Evolutionary conservation across 2,113 vertebrate genomes (phyloP).

Genomic region (Neomonachus schauinslandi): DNA sequence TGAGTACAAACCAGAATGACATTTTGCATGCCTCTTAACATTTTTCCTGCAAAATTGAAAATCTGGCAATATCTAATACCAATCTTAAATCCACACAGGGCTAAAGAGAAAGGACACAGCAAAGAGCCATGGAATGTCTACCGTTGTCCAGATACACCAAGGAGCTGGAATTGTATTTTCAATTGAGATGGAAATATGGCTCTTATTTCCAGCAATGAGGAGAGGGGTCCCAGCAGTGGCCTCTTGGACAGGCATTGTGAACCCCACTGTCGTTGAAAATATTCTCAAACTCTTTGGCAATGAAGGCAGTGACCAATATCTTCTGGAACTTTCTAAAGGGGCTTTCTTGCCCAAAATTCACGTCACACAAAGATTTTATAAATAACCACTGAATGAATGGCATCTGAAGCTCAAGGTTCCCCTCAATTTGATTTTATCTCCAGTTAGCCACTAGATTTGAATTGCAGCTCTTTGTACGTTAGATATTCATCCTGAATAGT

Average conservation of each 20-base stretch:
- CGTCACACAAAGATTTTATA: not conserved
- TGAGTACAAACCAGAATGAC: not conserved
- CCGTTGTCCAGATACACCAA: not conserved
- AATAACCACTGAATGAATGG: constrained; percentile 15
- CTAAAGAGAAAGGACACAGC: not conserved
- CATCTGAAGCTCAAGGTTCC: not conserved
- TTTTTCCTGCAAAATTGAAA: not conserved
- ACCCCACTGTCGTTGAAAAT: not conserved
- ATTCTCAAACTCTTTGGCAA: not conserved
- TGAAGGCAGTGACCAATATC: not conserved
- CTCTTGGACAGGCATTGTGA: not conserved
- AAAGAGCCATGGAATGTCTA: accelerated
- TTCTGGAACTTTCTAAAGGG: constrained; percentile 23
- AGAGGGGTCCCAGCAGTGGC: not conserved
- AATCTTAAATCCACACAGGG: not conserved
- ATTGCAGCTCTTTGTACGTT: not conserved
- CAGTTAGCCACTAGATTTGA: not conserved
- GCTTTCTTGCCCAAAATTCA: not conserved
- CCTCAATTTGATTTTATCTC: constrained; percentile 1
- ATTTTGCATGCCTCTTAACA: not conserved
- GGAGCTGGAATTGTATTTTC: not conserved
- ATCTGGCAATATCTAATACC: not conserved
- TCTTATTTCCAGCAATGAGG: not conserved
- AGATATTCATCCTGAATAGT: not conserved
- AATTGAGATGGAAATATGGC: not conserved